Base-by-base conservation (phyloP, 2,888 invertebrate species). In the Yponomeuta sedellus region DNA sequence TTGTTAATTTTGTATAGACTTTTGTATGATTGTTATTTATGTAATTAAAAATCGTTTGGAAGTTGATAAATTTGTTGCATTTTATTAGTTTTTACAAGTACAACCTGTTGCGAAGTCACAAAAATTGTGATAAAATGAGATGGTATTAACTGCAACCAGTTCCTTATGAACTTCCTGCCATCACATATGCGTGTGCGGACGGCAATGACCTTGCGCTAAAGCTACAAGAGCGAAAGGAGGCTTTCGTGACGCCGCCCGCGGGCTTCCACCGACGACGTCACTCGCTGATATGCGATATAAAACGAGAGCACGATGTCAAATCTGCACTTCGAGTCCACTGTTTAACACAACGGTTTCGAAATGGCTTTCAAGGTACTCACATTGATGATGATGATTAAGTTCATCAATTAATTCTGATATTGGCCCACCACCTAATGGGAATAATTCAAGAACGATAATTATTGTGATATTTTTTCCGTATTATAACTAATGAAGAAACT, bases 291-390 rank as follows among this genome's bases (percentile, higher is more conserved):
- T 71, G 70, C 70, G 69, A 78, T 83, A 83, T 85, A 85, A 82
- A 85, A 82, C 73, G 78, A 76, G 80, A 74, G 68, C 74, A 67
- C 72, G 72, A 70, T 69, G 73, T 76, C 71, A 67, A 74, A 77
- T 74, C 74, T 73, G 74, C 83, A 85, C 80, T 84, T 78, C 79
- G 70, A 76, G 76, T 77, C 77, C 74, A 76, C 71, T 71, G 70
- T 75, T 75, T 73, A 77, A 81, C 77, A 77, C 73, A 73, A 69
- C 73, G 79, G 77, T 73, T 73, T 74, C 67, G 72, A 79, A 78
- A 86, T 87, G 85, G 81, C 84, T 79, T 85, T 85, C 79, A 86
- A 86, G 85, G 85, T 86, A 82, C 59, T 57, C 19, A 16, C 16
- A 58, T 20, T 58, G n/a, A 58, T 58, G 10, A 8, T 34, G 10